phyloP scores from a whole-genome alignment of 2,888 invertebrate genomes.

The Calliopum simillimum region DNA sequence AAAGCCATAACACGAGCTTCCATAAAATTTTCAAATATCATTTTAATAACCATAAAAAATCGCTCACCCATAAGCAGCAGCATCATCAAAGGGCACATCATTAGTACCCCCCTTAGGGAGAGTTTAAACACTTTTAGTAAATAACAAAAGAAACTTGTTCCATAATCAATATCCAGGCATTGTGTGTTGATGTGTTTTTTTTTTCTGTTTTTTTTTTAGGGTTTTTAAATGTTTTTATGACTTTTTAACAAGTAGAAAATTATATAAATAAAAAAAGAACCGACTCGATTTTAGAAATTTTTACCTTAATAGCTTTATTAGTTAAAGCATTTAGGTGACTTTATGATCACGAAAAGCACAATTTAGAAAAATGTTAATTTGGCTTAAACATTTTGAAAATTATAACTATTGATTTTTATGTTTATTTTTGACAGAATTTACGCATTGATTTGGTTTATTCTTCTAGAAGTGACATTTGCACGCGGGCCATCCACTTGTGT shows the following conservation, averaged over 20 bases:
- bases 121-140: neutral
- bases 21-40: neutral
- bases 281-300: conserved; percentile 33
- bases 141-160: no score
- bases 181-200: no score
- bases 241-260: conserved; percentile 20
- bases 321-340: conserved; percentile 37
- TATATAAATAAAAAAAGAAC: conserved; percentile 2
- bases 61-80: neutral
- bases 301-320: conserved; percentile 37
- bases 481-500: no score
- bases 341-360: neutral
- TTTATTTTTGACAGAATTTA: no score
- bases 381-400: no score
- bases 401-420: no score
- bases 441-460: no score
- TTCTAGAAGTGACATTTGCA: no score
- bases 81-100: neutral
- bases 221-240: conserved; percentile 6
- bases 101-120: conserved; percentile 2
- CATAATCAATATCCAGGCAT: no score
- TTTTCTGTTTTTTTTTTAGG: neutral
- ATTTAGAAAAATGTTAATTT: no score
- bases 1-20: conserved; percentile 7
- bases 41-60: conserved; percentile 7